These are phyloP conservation scores for Piprites chloris DNA, from an alignment of 2,113 vertebrate species.

Conservation along the genomic window DNA sequence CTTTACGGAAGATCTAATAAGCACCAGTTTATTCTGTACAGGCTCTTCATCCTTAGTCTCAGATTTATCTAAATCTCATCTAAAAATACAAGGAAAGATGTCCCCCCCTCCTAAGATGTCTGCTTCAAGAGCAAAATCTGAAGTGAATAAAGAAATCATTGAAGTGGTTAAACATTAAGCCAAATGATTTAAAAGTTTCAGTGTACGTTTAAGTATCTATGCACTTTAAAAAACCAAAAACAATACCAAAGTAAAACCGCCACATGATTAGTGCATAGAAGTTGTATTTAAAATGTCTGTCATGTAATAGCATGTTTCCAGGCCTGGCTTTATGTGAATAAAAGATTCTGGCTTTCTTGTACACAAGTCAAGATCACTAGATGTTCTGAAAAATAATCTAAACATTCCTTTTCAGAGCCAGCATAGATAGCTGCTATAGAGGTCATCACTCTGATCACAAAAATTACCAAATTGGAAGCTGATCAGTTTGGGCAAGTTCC, in stretches of 20 bases:
- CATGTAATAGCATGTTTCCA: neutral
- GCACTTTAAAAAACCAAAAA: rapidly evolving
- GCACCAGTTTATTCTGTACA: neutral
- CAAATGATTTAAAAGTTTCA: neutral
- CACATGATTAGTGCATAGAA: rapidly evolving
- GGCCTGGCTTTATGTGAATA: neutral
- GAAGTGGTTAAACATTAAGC: neutral
- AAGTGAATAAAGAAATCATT: neutral
- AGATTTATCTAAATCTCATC: neutral
- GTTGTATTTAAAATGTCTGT: neutral
- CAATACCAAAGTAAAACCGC: rapidly evolving
- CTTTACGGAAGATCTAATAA: neutral
- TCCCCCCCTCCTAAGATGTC: neutral
- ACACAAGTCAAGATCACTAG: neutral
- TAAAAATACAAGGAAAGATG: neutral
- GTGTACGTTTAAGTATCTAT: neutral
- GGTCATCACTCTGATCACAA: neutral
- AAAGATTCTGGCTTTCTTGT: neutral
- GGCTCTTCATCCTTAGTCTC: neutral
- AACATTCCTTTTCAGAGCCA: neutral
- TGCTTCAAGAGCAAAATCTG: neutral
- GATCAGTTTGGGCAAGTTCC: neutral
- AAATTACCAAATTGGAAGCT: neutral
- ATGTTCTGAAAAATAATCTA: neutral
- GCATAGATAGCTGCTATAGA: neutral